Evolutionary conservation across 2,113 vertebrate genomes (phyloP).

Genomic region (Sisor rabdophorus): DNA sequence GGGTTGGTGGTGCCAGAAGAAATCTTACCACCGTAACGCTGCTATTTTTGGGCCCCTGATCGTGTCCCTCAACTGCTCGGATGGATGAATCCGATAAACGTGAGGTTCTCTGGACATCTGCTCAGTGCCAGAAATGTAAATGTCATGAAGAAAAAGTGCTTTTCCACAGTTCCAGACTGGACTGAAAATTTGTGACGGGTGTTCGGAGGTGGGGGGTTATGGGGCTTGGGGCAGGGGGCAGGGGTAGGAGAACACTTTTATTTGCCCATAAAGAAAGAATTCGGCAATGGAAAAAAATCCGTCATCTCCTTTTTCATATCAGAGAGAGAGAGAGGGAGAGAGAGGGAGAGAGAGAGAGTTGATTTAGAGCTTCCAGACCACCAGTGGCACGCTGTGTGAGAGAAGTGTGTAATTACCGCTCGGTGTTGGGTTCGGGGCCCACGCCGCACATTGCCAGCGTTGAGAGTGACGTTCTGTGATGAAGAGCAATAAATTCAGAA

Average conservation of each 20-base stretch:
- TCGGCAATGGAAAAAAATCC: conserved; percentile 24
- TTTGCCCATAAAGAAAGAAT: conserved; percentile 17
- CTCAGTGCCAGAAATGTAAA: no score
- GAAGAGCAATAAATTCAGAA: neutral
- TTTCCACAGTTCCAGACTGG: no score
- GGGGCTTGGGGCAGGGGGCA: neutral
- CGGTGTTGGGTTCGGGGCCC: neutral
- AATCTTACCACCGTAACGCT: no score
- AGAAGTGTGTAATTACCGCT: conserved; percentile 5
- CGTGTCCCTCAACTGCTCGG: no score
- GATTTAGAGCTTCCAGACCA: conserved; percentile 23
- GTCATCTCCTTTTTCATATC: conserved; percentile 17
- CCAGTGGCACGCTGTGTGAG: neutral
- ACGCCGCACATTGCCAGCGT: neutral
- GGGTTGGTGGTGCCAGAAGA: no score
- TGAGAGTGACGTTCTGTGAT: neutral
- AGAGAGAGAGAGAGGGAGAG: neutral
- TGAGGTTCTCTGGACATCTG: no score
- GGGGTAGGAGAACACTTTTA: conserved; percentile 17
- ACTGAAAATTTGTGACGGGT: no score
- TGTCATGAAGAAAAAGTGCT: no score
- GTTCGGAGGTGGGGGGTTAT: no score
- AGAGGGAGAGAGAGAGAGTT: neutral
- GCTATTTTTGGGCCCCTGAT: no score
- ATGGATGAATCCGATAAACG: no score